Evolutionary conservation across 2,797 vertebrate genomes (phyloP), one percentile per base, ranked within the genome.

Genomic region (Leptoclinus maculatus): DNA sequence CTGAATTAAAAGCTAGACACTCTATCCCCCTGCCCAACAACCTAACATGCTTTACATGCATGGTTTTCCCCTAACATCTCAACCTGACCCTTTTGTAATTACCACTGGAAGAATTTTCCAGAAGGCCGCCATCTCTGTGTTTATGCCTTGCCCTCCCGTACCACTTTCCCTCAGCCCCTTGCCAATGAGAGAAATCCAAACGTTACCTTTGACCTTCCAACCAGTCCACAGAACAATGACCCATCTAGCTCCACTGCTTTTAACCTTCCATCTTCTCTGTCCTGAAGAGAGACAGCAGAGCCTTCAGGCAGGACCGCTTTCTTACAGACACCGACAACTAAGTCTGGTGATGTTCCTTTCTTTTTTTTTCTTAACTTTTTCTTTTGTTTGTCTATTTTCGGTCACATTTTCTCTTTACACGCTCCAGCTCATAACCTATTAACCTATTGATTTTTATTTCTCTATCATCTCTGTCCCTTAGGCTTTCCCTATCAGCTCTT

Each of bases 301-400:
- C 71, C 80, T 86, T 89, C 84, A 89, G 84, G 85, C 87, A 90
- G 88, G 91, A 93, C 71, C 3, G 79, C 88, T 90, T 87, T 80
- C 62, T 81, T 59, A 77, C 53, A 84, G 78, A 79, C 85, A 75
- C 80, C 77, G 66, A 71, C 82, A 83, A 79, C 81, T 51, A 66
- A 68, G 68, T 78, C 70, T 85, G 83, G 66, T 81, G 86, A 83
- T 80, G 76, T 80, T 87, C 75, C 57, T 79, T 75, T 78, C 27
- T 38, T 67, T 59, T 45, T 45, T 19, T 68, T 54, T 54, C 12
- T 27, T 54, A 54, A 16, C 7, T 27, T 25, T 14, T 14, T 54
- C 10, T 88, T 63, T 78, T 56, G 43, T 83, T 65, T 34, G 64
- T 74, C 71, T 74, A 47, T 83, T 85, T 86, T 74, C 66, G 21